Conservation (phyloP, 2,888 invertebrate species). For the Apodemia mormo region DNA sequence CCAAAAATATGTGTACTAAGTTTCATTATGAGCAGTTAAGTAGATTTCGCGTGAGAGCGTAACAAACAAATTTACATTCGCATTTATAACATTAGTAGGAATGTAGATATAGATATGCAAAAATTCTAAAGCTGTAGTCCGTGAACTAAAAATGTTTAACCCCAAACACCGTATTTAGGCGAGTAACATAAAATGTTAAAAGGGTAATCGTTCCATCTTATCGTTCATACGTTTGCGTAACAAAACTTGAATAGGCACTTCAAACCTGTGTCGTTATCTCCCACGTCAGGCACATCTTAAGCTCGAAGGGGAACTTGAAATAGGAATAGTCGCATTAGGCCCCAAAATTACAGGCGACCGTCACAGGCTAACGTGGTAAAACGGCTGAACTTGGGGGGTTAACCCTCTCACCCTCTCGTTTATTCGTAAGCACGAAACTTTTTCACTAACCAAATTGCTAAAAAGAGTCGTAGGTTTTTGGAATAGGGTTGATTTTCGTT, state of each 20-base stretch:
- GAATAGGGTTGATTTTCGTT: constrained; percentile 35
- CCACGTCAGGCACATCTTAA: constrained; percentile 72
- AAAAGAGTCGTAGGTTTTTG: constrained; percentile 37
- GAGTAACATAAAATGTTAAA: constrained; percentile 12
- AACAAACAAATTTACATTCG: no score
- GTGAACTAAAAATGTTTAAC: not conserved
- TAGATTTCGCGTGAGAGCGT: no score
- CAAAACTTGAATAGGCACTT: constrained; percentile 25
- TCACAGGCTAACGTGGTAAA: constrained; percentile 79
- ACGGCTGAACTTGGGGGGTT: constrained; percentile 75
- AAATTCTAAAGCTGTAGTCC: no score
- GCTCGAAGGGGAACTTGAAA: constrained; percentile 72
- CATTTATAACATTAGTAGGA: no score
- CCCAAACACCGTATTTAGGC: constrained; percentile 20
- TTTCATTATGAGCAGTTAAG: no score
- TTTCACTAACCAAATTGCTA: constrained; percentile 38
- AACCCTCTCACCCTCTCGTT: constrained; percentile 57
- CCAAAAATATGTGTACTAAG: no score
- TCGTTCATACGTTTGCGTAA: constrained; percentile 32
- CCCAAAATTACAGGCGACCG: constrained; percentile 80
- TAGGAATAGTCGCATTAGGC: constrained; percentile 81
- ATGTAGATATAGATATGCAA: no score
- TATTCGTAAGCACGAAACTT: constrained; percentile 37
- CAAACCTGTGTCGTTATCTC: constrained; percentile 56
- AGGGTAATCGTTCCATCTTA: constrained; percentile 13